Base-by-base conservation (phyloP, 2,113 vertebrate genomes). In the Athene noctua region DNA sequence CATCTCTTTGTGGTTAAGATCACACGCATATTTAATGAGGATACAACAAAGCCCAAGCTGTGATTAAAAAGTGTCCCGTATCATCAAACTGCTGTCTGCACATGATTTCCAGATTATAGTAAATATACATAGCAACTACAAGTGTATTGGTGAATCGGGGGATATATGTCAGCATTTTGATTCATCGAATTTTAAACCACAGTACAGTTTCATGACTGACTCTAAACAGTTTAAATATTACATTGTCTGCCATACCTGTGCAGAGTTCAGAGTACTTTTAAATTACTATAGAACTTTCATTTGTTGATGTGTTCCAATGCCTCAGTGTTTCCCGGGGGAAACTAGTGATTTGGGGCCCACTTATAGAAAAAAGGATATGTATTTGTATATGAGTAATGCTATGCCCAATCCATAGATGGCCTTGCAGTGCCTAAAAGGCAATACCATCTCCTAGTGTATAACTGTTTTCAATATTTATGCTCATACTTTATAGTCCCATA, bases 11-110 rank as follows among this genome's bases (percentile, higher is more conserved):
- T 88, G 32, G 40, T 34, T 79, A 81, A 85, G 52, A 92, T 95
- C 78, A 95, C 30, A 90, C n/a, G 59, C 65, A 89, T 89, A 78
- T 62, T 91, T 92, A 95, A 97, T 87, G 77, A 93, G 71, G 63
- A 58, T 30, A 73, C 49, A 90, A 90, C n/a, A 95, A 97, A 95
- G 78, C 2, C 15, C 7, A n/a, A 86, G 34, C 15, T 92, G 52
- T 84, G 68, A 94, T 55, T 93, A 84, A 84, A 79, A 95, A 70
- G 14, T 96, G 68, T 82, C 36, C 71, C 10, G 9, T 71, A 36
- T 58, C 40, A 52, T 86, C 62, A 94, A 49, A 58, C 46, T 85
- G 6, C 67, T 79, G 42, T 62, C 7, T 3, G 6, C 15, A 29
- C 3, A 5, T 26, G 42, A 80, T 86, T 77, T 90, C 23, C 34